Conservation (phyloP, 2,888 invertebrate species). For the Caenorhabditis afra region DNA sequence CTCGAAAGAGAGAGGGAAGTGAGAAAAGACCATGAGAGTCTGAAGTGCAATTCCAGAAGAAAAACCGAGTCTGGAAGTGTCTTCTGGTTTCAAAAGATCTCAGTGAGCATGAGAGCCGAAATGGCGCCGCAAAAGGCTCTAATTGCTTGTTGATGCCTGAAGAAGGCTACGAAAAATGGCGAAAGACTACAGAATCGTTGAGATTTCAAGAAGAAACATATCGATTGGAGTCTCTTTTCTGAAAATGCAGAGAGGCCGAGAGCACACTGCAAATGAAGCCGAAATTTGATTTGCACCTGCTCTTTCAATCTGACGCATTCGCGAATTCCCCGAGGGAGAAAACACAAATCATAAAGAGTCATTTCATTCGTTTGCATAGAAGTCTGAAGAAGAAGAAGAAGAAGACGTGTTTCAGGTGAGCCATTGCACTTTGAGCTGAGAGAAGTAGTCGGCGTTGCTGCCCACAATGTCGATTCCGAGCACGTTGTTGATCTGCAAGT, state of each 20-base stretch:
- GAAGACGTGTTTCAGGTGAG: constrained; percentile 14
- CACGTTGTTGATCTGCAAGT: constrained; percentile 56
- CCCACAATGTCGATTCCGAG: constrained; percentile 54
- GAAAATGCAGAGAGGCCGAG: too few species aligned
- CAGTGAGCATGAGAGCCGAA: too few species aligned
- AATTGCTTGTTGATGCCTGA: too few species aligned
- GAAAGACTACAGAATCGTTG: too few species aligned
- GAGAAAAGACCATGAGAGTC: not conserved
- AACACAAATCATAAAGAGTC: not conserved
- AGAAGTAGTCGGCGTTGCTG: constrained; percentile 46
- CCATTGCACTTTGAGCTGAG: constrained; percentile 51
- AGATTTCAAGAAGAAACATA: too few species aligned
- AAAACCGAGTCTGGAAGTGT: not conserved
- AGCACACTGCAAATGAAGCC: not conserved
- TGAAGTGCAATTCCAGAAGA: not conserved
- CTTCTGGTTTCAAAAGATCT: not conserved
- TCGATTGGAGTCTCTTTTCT: too few species aligned
- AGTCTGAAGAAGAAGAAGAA: too few species aligned
- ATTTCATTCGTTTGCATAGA: not conserved
- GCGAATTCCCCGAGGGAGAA: not conserved
- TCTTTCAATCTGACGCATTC: not conserved
- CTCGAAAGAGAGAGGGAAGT: constrained; percentile 5
- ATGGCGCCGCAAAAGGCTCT: too few species aligned
- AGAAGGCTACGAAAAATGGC: not conserved
- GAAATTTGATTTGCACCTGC: constrained; percentile 26